phyloP scores from a whole-genome alignment of 35 echinoderm and acorn worm species.

The Ptychodera flava region DNA sequence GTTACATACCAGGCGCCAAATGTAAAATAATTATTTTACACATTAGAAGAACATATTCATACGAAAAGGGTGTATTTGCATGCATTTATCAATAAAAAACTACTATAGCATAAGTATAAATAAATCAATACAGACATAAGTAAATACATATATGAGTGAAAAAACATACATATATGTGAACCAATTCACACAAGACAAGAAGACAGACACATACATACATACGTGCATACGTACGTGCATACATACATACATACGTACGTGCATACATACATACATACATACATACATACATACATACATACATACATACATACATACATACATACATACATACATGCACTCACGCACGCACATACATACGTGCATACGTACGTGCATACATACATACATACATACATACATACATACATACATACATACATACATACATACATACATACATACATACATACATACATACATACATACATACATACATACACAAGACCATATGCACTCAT shows the following conservation, averaged over 20 bases:
- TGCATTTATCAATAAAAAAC: too few relatives aligned
- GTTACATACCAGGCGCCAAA: too few relatives aligned
- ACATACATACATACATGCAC: background rate
- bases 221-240: background rate
- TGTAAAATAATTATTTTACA: too few relatives aligned
- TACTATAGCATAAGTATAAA: too few relatives aligned
- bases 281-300: background rate
- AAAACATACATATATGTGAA: too few relatives aligned
- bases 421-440: background rate
- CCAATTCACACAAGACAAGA: too few relatives aligned
- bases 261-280: background rate
- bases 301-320: background rate
- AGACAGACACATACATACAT: background rate
- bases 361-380: background rate
- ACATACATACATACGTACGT: background rate
- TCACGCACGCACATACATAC: background rate
- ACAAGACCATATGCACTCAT: background rate
- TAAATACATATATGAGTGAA: too few relatives aligned
- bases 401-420: background rate
- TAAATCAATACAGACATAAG: too few relatives aligned
- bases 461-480: background rate
- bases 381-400: background rate
- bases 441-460: background rate
- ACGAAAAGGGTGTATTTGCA: too few relatives aligned
- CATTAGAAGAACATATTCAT: too few relatives aligned